Evolutionary conservation across 2,888 invertebrate genomes (phyloP).

Genomic region (Nudaria mundana): DNA sequence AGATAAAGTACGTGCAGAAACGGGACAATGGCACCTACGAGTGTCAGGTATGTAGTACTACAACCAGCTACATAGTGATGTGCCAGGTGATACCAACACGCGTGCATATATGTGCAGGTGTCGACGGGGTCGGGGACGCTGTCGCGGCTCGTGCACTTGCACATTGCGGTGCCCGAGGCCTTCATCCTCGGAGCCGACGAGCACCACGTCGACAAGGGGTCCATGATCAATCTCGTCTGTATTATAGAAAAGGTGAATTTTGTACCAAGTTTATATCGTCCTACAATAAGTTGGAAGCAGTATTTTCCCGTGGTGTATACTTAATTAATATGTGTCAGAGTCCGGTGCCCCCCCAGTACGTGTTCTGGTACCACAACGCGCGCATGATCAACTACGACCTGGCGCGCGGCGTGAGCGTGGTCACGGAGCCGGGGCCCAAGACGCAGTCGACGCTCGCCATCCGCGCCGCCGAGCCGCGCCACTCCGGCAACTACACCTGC

Average conservation of each 20-base stretch:
- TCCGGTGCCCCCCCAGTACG: conserved; percentile 95
- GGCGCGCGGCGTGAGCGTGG: conserved; percentile 89
- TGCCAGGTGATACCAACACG: not conserved
- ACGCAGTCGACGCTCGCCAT: conserved; percentile 93
- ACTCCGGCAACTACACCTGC: conserved; percentile 96
- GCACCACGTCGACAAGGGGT: conserved; percentile 94
- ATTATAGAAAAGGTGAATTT: conserved; percentile 91
- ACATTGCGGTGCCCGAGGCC: conserved; percentile 94
- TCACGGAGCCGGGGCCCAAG: conserved; percentile 91
- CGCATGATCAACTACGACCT: conserved; percentile 97
- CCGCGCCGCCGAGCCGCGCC: conserved; percentile 89
- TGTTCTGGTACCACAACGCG: conserved; percentile 97
- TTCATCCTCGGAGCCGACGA: conserved; percentile 93
- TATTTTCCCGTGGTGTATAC: no score
- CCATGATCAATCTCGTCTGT: conserved; percentile 93
- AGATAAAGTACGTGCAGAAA: conserved; percentile 96
- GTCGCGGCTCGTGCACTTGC: conserved; percentile 93
- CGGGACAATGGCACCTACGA: conserved; percentile 96
- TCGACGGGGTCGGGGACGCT: conserved; percentile 91
- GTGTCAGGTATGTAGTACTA: conserved; percentile 86
- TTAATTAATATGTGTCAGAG: no score
- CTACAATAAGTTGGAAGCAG: no score
- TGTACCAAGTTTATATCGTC: not conserved
- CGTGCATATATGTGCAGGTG: conserved; percentile 80
- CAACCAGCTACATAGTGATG: not conserved